A percentile compares a stretch with the other conserved stretches of the same genome.
Conservation (phyloP, 1,140 invertebrate genomes). For the Pogonognathellus flavescens region DNA sequence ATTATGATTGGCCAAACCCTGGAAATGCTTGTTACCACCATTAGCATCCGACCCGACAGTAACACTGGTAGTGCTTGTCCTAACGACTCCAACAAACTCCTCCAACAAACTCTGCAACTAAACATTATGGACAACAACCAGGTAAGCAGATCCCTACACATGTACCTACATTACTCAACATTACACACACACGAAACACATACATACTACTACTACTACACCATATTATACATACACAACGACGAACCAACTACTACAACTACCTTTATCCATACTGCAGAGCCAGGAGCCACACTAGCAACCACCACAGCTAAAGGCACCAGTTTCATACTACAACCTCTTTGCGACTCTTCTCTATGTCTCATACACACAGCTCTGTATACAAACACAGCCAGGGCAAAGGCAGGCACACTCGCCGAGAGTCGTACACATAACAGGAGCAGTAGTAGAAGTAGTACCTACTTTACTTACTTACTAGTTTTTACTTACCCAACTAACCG, state of each 20-base stretch:
- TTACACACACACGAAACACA: conserved; percentile 56
- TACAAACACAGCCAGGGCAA: too few relatives aligned
- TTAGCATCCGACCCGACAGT: conserved; percentile 67
- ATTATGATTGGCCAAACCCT: conserved; percentile 68
- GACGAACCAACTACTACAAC: background rate
- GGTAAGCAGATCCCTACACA: conserved; percentile 60
- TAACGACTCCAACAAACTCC: conserved; percentile 61
- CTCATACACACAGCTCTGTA: too few relatives aligned
- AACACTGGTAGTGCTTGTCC: conserved; percentile 66
- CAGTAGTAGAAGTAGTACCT: too few relatives aligned
- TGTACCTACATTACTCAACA: conserved; percentile 63
- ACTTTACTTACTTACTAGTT: background rate
- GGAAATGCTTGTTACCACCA: conserved; percentile 67
- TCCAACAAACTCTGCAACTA: conserved; percentile 50
- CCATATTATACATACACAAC: background rate
- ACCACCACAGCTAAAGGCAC: background rate
- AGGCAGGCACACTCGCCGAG: too few relatives aligned
- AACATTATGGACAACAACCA: conserved; percentile 62
- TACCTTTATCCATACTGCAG: background rate
- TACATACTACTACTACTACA: conserved; percentile 13
- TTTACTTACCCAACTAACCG: background rate
- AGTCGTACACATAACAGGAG: too few relatives aligned
- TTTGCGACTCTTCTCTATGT: background rate
- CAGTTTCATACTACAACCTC: background rate
- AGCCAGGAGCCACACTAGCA: background rate